Percentiles rank a stretch among this genome's conserved stretches.
phyloP scores from a whole-genome alignment of 2,797 vertebrate species.

The Coreius guichenoti region DNA sequence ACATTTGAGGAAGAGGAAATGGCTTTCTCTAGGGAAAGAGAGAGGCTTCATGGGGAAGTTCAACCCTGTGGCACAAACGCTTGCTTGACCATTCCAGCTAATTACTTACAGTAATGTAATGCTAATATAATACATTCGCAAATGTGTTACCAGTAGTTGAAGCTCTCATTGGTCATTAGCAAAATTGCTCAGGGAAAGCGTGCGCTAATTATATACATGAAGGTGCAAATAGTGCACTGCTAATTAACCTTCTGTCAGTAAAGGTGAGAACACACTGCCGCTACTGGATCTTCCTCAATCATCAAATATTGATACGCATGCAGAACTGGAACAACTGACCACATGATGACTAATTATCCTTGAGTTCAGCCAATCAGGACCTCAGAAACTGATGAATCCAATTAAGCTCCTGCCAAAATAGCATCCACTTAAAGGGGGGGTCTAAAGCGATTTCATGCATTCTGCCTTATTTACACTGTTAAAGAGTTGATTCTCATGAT shows the following conservation, averaged over 20 bases:
- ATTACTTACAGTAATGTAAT: constrained; percentile 62
- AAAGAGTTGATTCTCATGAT: too few relatives aligned
- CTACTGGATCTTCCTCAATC: background rate
- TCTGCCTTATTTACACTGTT: too few relatives aligned
- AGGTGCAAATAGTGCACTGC: background rate
- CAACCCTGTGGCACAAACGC: constrained; percentile 52
- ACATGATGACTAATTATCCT: constrained; percentile 49
- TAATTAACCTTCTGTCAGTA: constrained; percentile 29
- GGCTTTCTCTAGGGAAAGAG: background rate
- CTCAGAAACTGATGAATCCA: constrained; percentile 56
- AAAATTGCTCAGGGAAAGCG: constrained; percentile 35
- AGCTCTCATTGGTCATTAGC: constrained; percentile 68
- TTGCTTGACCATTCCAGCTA: constrained; percentile 62
- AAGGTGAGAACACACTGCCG: background rate
- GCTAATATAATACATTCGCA: background rate
- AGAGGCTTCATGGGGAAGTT: constrained; percentile 2
- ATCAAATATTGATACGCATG: background rate
- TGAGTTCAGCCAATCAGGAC: constrained; percentile 47
- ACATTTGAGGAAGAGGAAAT: constrained; percentile 57
- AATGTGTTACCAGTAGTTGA: constrained; percentile 27
- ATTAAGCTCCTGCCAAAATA: constrained; percentile 54
- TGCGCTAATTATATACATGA: constrained; percentile 26
- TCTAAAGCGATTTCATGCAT: too few relatives aligned
- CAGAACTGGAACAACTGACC: constrained; percentile 19
- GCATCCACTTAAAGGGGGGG: constrained; percentile 66